phyloP scores from a whole-genome alignment of 1,140 invertebrate genomes.

The Aphelenchoides besseyi region DNA sequence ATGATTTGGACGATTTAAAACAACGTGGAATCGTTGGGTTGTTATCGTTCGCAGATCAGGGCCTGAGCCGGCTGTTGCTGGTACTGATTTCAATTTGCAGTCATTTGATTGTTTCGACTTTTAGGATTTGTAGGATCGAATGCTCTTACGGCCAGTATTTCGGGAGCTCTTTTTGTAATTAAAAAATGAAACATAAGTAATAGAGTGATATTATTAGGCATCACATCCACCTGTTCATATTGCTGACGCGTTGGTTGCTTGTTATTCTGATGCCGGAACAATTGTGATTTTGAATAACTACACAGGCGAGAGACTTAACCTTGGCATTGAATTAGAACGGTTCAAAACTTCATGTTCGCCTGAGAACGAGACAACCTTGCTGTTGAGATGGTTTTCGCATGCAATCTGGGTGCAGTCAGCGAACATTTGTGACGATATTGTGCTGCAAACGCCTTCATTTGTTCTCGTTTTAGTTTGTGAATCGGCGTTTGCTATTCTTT shows the following conservation, averaged over 20 bases:
- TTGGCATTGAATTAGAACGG: constrained; percentile 72
- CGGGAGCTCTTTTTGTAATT: constrained; percentile 76
- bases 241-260: constrained; percentile 69
- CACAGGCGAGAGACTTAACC: constrained; percentile 81
- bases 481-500: too few relatives aligned
- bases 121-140: constrained; percentile 76
- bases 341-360: too few relatives aligned
- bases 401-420: too few relatives aligned
- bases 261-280: constrained; percentile 69
- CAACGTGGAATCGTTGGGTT: constrained; percentile 69
- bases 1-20: constrained; percentile 66
- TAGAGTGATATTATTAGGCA: too few relatives aligned
- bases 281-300: constrained; percentile 78
- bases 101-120: constrained; percentile 27
- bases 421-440: too few relatives aligned
- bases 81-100: constrained; percentile 32
- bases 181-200: too few relatives aligned
- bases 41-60: constrained; percentile 77
- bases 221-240: constrained; percentile 72
- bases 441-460: too few relatives aligned
- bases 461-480: too few relatives aligned
- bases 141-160: constrained; percentile 74
- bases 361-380: too few relatives aligned
- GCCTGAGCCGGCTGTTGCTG: constrained; percentile 76
- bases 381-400: too few relatives aligned